Base-by-base conservation (phyloP, 2,888 invertebrate genomes). In the Cataglyphis rosenhaueri region DNA sequence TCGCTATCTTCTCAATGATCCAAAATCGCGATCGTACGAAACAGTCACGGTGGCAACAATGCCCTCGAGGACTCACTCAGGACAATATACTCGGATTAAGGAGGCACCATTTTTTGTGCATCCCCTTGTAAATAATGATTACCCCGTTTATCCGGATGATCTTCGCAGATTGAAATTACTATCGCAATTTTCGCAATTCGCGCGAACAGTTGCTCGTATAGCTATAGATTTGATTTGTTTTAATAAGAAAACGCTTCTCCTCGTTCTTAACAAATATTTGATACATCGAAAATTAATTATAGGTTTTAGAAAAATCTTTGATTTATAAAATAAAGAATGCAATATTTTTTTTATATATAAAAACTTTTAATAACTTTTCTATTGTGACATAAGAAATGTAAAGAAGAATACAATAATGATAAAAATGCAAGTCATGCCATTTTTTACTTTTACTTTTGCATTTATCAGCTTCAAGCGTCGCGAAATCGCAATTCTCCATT, bases 131-230 rank as follows among this genome's bases (percentile, higher is more conserved):
- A 93, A 93, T 93, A 93, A 92, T 92, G 92, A 93, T 92, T 92
- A 92, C 89, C 89, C 82, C 88, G 86, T 90, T 92, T 90, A 92
- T 92, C 92, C 91, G 92, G 93, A 93, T 93, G 91, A 93, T 93
- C 92, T 91, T 87, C 87, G 88, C 87, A 91, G 92, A 93, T 92
- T 92, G 92, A 93, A 92, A 92, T 92, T 92, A 92, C 91, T 90
- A 87, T 90, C 57, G 44, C 9, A 29, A 21, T 25, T 82, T 78
- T 15, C 35, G 15, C 15, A 55, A 41, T 75, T 71, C 5, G 15
- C 18, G n/a, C 29, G 15, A 61, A 8, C 12, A 61, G 35, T 38
- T 18, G 21, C 44, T 82, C 52, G 0, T 76, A 55, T 29, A 76
- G 29, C 15, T 25, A 64, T 10, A 55, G 44, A 25, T 48, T 76